Percentiles rank a stretch among this genome's conserved stretches.
phyloP scores from a whole-genome alignment of 2,888 invertebrate genomes.

The Cerastis rubricosa region DNA sequence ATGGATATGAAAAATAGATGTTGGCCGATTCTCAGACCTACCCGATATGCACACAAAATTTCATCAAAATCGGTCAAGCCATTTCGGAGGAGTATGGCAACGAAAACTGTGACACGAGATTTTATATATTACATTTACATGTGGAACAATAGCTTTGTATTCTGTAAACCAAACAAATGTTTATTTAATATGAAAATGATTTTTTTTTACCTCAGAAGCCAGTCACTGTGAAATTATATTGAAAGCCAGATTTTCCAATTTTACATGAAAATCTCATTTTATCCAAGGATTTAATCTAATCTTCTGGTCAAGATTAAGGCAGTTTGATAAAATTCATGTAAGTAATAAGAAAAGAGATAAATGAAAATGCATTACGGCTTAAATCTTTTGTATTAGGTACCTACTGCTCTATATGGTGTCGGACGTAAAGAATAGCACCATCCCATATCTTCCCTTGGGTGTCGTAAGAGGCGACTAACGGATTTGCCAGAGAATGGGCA shows the following conservation, averaged over 20 bases:
- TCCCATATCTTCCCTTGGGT: too few relatives aligned
- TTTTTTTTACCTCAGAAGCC: not conserved
- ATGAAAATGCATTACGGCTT: not conserved
- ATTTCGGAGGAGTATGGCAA: too few relatives aligned
- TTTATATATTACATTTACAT: too few relatives aligned
- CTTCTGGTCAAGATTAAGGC: not conserved
- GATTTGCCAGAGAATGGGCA: too few relatives aligned
- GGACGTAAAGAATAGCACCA: too few relatives aligned
- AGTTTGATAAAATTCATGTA: not conserved
- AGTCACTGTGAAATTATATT: not conserved
- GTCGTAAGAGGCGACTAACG: too few relatives aligned
- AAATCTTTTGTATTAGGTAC: not conserved
- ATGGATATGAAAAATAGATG: too few relatives aligned
- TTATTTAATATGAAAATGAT: not conserved
- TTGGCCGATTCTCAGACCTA: too few relatives aligned
- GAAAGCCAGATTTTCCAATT: not conserved
- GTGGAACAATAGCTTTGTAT: not conserved
- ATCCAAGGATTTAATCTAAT: constrained; percentile 7
- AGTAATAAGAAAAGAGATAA: not conserved
- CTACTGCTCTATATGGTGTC: too few relatives aligned
- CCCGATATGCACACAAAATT: too few relatives aligned
- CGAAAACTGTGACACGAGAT: too few relatives aligned
- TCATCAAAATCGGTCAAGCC: too few relatives aligned
- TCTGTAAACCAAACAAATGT: not conserved
- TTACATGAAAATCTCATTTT: constrained; percentile 5